Conservation (phyloP, 2,113 vertebrate genomes). For the Crotalus tigris region DNA sequence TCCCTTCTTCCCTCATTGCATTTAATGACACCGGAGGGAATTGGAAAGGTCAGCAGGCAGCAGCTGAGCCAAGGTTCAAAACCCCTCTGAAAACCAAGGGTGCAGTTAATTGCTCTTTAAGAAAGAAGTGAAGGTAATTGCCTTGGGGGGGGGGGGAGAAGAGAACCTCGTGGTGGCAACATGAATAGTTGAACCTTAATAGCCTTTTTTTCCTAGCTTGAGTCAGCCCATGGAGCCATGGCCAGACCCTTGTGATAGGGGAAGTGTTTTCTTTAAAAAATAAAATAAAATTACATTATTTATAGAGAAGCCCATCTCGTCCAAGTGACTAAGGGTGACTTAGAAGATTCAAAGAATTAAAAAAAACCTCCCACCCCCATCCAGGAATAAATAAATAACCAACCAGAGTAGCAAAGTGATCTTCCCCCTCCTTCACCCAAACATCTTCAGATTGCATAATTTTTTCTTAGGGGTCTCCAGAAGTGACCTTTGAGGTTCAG, state of each 20-base stretch:
- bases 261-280: neutral
- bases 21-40: conserved; percentile 3
- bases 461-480: neutral
- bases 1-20: neutral
- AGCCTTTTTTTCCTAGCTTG: neutral
- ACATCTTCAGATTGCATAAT: neutral
- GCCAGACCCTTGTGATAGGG: neutral
- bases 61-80: neutral
- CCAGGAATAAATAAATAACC: neutral
- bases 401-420: neutral
- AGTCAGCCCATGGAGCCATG: neutral
- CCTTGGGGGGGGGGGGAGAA: too few species aligned
- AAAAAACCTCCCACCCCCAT: neutral
- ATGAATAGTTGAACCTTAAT: neutral
- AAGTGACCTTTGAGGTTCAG: neutral
- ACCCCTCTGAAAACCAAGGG: neutral
- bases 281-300: neutral
- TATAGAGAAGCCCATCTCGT: neutral
- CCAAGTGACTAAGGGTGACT: neutral
- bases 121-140: neutral
- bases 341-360: neutral
- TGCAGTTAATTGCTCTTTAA: conserved; percentile 7
- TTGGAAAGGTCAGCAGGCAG: neutral
- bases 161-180: too few species aligned
- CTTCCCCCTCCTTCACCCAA: neutral